These are phyloP conservation scores for Coboldia fuscipes DNA, from an alignment of 1,140 invertebrate species.

Conservation along the genomic window DNA sequence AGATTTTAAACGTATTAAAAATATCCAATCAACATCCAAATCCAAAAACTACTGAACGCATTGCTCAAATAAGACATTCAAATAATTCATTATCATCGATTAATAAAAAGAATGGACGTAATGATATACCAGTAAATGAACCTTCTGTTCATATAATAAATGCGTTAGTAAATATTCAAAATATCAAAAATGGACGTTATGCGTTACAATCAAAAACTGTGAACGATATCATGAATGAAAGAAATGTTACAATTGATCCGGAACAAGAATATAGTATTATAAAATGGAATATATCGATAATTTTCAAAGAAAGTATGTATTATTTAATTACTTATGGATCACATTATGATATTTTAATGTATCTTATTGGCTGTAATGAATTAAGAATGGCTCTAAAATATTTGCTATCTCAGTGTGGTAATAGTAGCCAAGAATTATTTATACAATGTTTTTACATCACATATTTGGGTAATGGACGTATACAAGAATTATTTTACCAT, in stretches of 20 bases:
- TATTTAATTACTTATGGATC: conserved; percentile 51
- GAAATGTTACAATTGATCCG: conserved; percentile 10
- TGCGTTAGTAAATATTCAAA: conserved; percentile 20
- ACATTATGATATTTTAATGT: conserved; percentile 38
- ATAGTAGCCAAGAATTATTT: conserved; percentile 40
- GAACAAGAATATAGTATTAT: conserved; percentile 2
- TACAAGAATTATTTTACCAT: conserved; percentile 31
- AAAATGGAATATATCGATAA: conserved; percentile 19
- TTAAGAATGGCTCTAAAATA: conserved; percentile 34
- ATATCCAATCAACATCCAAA: conserved; percentile 15
- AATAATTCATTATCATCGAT: no score
- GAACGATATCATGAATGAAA: conserved; percentile 16
- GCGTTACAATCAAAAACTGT: conserved; percentile 14
- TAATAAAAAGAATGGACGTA: no score
- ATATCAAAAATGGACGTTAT: conserved; percentile 25
- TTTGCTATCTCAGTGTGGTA: conserved; percentile 36
- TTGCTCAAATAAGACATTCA: no score
- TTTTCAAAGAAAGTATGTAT: conserved; percentile 48
- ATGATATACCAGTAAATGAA: no score
- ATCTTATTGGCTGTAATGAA: conserved; percentile 40
- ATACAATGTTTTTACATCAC: conserved; percentile 43
- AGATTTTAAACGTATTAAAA: conserved; percentile 6
- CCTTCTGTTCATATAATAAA: conserved; percentile 11
- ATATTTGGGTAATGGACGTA: conserved; percentile 34
- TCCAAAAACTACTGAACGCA: no score